Conservation (phyloP, 2,113 vertebrate genomes). For the Python bivittatus region DNA sequence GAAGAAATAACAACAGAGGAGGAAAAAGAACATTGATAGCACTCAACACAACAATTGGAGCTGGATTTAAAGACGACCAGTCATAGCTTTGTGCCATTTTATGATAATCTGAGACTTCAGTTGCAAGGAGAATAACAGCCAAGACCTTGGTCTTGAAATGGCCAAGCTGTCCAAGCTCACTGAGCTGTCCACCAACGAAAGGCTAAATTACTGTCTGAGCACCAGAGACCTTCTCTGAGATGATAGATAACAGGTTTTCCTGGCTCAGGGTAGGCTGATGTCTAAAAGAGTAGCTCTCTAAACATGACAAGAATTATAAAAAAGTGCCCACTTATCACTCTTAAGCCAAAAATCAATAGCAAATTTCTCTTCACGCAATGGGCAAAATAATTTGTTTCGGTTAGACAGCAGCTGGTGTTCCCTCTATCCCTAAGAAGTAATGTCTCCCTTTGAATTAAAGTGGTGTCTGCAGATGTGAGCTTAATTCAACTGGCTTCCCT, state of each 20-base stretch:
- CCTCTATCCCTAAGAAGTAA: conserved; percentile 6
- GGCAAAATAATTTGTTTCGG: conserved; percentile 50
- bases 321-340: conserved; percentile 37
- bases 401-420: conserved; percentile 34
- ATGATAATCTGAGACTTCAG: conserved; percentile 11
- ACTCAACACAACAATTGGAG: conserved; percentile 6
- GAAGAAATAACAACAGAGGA: no score
- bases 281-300: conserved; percentile 55
- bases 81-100: not conserved
- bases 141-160: no score
- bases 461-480: conserved; percentile 50
- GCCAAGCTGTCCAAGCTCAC: no score
- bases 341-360: conserved; percentile 65
- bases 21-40: not conserved
- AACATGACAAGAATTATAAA: conserved; percentile 40
- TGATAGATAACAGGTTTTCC: not conserved
- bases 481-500: conserved; percentile 49
- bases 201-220: conserved; percentile 3
- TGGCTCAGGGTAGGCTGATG: conserved; percentile 39
- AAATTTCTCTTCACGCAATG: conserved; percentile 51
- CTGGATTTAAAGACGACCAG: conserved; percentile 32
- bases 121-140: not conserved
- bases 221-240: conserved; percentile 21
- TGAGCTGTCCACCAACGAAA: no score
- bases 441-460: conserved; percentile 45